These are phyloP conservation scores for Melolontha melolontha DNA, from an alignment of 2,888 invertebrate genomes.

Conservation along the genomic window DNA sequence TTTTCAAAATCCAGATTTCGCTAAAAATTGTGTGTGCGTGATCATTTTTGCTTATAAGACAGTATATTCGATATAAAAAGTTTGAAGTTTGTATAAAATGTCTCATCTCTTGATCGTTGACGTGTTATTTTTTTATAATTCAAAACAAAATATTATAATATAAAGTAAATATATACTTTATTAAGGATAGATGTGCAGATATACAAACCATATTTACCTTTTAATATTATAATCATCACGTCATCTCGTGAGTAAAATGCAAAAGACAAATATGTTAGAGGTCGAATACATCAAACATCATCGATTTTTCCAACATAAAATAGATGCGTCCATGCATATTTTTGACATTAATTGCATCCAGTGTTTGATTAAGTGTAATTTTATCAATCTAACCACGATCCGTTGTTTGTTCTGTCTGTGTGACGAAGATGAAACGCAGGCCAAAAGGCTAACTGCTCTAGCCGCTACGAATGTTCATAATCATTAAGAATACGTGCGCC, in stretches of 20 bases:
- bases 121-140: no score
- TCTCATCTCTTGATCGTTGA: no score
- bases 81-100: no score
- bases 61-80: no score
- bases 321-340: conserved; percentile 25
- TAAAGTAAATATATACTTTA: no score
- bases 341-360: conserved; percentile 27
- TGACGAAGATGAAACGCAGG: conserved; percentile 45
- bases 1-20: no score
- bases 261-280: background rate
- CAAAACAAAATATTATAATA: no score
- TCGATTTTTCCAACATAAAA: conserved; percentile 13
- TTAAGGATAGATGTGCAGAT: no score
- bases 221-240: conserved; percentile 17
- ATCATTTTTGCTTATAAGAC: no score
- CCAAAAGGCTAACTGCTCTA: conserved; percentile 49
- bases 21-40: no score
- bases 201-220: conserved; percentile 1
- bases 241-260: conserved; percentile 11
- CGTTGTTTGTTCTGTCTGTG: conserved; percentile 13
- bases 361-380: conserved; percentile 31
- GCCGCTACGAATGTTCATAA: conserved; percentile 53
- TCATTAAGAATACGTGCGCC: conserved; percentile 51
- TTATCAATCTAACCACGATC: conserved; percentile 30
- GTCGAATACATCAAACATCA: conserved; percentile 11